Evolutionary conservation across 2,113 vertebrate species (phyloP).

Genomic region (Macquaria australasica): DNA sequence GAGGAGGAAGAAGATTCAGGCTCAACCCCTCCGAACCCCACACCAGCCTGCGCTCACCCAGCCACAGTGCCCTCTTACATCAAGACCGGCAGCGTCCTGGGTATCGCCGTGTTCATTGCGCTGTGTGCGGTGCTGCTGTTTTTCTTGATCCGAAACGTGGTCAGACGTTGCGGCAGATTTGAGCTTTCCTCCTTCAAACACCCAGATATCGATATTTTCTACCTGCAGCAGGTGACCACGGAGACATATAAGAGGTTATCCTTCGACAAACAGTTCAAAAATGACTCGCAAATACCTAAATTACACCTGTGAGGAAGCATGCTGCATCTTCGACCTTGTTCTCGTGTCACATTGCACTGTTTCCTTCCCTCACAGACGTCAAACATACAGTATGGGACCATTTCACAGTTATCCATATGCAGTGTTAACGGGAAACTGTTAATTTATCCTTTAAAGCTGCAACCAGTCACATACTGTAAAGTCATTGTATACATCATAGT

Average conservation of each 20-base stretch:
- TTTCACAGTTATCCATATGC: background rate
- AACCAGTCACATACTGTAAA: background rate
- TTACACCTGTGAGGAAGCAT: background rate
- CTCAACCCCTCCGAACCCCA: accelerated
- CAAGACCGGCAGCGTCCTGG: conserved; percentile 72
- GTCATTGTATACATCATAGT: background rate
- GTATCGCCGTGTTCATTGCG: conserved; percentile 55
- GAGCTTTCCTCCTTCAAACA: conserved; percentile 43
- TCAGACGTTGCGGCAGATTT: conserved; percentile 45
- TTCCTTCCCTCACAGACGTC: background rate
- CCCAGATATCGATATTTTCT: conserved; percentile 64
- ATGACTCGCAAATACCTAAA: conserved; percentile 39
- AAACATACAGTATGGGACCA: background rate
- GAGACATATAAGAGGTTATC: conserved; percentile 75
- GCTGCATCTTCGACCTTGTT: background rate
- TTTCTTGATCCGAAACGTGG: background rate
- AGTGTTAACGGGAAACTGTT: background rate
- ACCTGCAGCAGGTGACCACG: conserved; percentile 77
- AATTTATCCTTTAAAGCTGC: background rate
- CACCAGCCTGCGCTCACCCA: accelerated
- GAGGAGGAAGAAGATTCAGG: background rate
- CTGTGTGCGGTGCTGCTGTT: conserved; percentile 33
- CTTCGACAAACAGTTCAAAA: conserved; percentile 53
- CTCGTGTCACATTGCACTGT: background rate
- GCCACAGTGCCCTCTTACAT: conserved; percentile 57